Base-by-base conservation (phyloP, 23 tunicate genomes). In the Ascidia mentula region DNA sequence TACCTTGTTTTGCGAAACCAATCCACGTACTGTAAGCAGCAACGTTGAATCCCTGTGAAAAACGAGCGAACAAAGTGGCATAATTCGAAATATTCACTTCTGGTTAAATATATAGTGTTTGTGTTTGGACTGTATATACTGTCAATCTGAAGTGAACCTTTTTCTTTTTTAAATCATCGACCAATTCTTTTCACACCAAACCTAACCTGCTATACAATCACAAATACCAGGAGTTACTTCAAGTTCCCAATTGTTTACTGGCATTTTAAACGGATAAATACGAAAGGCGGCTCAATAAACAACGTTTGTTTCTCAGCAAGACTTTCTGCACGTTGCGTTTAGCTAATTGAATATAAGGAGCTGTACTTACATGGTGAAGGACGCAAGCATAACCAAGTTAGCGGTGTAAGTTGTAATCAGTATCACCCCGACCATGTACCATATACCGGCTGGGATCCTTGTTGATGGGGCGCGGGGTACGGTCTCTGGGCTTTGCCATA, bases 381-480 rank as follows among this genome's bases (percentile, higher is more conserved):
- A 77, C 12, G 87, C 97, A 37, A 92, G 80, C 7, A 92, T 83
- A 32, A 92, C 97, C 89, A 92, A 65, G 39, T 87, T 92, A 0
- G 97, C 97, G 13, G 97, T 92, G 84, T 92, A 92, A 28, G 92
- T 87, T 32, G 97, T 83, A 32, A 92, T 92, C 13, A 85, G 42
- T 32, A 87, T 87, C 34, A 92, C 97, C 24, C 97, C 97, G 2
- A 92, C 80, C 97, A 92, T 92, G 74, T 87, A 92, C 97, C 97
- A 92, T 20, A 92, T 69, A 24, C 83, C 86, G 26, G 97, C 92
- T 24, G 82, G 86, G 0, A 87, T 65, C 40, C 97, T 72, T 26
- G 92, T 77, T 18, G 97, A 87, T 15, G 92, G 97, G 15, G 97
- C 88, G 18, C 89, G 76, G 1, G 97, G 97, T 24, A 92, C 97